A percentile compares a stretch with the other conserved stretches of the same genome.
Evolutionary conservation across 2,888 invertebrate genomes (phyloP).

Genomic region (Acrocyrtus sp.): DNA sequence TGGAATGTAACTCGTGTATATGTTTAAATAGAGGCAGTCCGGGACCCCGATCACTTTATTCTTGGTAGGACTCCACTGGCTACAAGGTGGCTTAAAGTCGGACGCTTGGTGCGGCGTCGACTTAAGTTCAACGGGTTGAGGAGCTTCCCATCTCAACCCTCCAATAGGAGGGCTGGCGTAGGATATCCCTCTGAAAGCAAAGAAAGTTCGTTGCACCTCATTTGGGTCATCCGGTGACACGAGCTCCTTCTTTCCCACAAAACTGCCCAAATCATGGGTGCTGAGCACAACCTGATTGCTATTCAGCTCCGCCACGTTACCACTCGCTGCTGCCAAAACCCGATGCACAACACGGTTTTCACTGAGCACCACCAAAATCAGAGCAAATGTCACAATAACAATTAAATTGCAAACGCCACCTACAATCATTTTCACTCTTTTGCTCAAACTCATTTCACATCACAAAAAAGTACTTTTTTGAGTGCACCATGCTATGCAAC

Average conservation of each 20-base stretch:
- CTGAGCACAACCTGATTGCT: slow-evolving; percentile 40
- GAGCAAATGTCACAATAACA: slow-evolving; percentile 45
- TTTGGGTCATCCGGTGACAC: slow-evolving; percentile 41
- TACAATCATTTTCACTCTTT: slow-evolving; percentile 37
- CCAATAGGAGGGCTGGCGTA: slow-evolving; percentile 53
- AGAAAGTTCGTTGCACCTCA: slow-evolving; percentile 46
- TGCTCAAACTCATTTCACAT: background rate
- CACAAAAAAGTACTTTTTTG: too few species aligned
- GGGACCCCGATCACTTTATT: slow-evolving; percentile 52
- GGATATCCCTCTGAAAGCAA: slow-evolving; percentile 57
- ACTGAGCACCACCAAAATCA: slow-evolving; percentile 42
- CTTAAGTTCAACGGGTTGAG: slow-evolving; percentile 40
- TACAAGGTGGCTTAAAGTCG: slow-evolving; percentile 58
- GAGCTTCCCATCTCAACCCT: slow-evolving; percentile 48
- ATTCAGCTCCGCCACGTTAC: slow-evolving; percentile 29
- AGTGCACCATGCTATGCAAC: too few species aligned
- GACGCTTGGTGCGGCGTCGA: slow-evolving; percentile 51
- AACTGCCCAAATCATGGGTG: slow-evolving; percentile 54
- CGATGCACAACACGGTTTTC: slow-evolving; percentile 40
- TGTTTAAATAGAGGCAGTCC: slow-evolving; percentile 60
- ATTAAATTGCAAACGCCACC: slow-evolving; percentile 42
- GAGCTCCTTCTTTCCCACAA: slow-evolving; percentile 51
- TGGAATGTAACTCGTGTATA: slow-evolving; percentile 61
- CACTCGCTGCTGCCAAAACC: slow-evolving; percentile 34
- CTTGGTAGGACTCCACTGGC: slow-evolving; percentile 57